Percentiles rank a stretch among this genome's conserved stretches.
These are phyloP conservation scores for Lacanobia oleracea DNA, from an alignment of 2,888 invertebrate genomes.

Conservation along the genomic window DNA sequence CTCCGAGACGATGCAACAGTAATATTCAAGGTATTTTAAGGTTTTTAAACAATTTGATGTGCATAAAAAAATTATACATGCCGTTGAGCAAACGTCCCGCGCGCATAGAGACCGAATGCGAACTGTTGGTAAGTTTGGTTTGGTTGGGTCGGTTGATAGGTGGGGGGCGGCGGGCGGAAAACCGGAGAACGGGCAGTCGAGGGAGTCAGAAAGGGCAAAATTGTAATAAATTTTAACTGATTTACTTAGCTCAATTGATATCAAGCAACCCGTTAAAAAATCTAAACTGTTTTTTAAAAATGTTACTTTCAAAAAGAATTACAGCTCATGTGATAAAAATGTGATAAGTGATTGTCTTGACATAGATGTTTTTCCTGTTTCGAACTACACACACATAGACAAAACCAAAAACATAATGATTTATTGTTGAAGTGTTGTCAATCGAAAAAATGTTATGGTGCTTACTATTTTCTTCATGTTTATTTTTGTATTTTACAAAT, in stretches of 20 bases:
- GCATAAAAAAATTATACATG: slow-evolving; percentile 89
- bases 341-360: slow-evolving; percentile 69
- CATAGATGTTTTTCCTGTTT: slow-evolving; percentile 71
- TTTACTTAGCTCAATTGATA: slow-evolving; percentile 18
- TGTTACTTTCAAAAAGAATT: slow-evolving; percentile 14
- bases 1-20: slow-evolving; percentile 80
- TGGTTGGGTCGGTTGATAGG: slow-evolving; percentile 78
- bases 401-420: slow-evolving; percentile 52
- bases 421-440: slow-evolving; percentile 50
- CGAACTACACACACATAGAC: slow-evolving; percentile 53
- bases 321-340: slow-evolving; percentile 49
- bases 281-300: slow-evolving; percentile 35
- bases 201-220: slow-evolving; percentile 81
- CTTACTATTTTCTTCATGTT: not conserved
- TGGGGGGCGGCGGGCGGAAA: slow-evolving; percentile 82
- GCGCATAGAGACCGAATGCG: slow-evolving; percentile 90
- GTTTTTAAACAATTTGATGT: slow-evolving; percentile 87
- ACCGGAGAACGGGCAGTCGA: slow-evolving; percentile 86
- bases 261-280: slow-evolving; percentile 40
- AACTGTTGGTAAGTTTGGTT: slow-evolving; percentile 89
- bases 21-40: slow-evolving; percentile 88
- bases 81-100: slow-evolving; percentile 87
- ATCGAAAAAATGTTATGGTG: slow-evolving; percentile 39
- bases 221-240: slow-evolving; percentile 69
- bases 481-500: not conserved